phyloP scores from a whole-genome alignment of 1,140 invertebrate species.

The Meloidogyne hapla region DNA sequence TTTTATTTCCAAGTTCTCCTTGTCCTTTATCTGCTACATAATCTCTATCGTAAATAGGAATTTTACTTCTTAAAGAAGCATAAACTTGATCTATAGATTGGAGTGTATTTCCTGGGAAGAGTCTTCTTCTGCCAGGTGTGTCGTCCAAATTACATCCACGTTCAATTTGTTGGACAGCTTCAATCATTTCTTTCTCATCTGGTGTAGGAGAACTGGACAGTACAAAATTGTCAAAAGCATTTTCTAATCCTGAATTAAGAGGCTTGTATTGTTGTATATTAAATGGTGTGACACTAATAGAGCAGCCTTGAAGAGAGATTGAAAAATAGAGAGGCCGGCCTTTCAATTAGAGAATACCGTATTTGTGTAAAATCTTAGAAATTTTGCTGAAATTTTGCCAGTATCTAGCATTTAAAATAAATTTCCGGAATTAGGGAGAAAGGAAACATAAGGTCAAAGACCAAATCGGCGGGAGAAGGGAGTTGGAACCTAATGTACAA shows the following conservation, averaged over 20 bases:
- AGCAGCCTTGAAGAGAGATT: too few species aligned
- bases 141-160: neutral
- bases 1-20: neutral
- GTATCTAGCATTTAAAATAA: too few species aligned
- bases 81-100: neutral
- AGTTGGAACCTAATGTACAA: too few species aligned
- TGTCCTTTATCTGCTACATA: neutral
- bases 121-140: neutral
- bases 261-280: too few species aligned
- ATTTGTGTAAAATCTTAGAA: too few species aligned
- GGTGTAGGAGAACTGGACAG: neutral
- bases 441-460: too few species aligned
- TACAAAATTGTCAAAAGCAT: conserved; percentile 6
- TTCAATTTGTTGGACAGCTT: neutral
- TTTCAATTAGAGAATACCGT: too few species aligned
- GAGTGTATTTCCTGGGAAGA: neutral
- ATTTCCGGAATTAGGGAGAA: too few species aligned
- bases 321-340: too few species aligned
- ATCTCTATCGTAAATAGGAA: neutral
- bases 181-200: conserved; percentile 1
- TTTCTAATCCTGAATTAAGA: conserved; percentile 1
- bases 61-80: neutral
- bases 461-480: too few species aligned
- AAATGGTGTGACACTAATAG: too few species aligned
- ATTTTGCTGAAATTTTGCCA: too few species aligned